Evolutionary conservation across 2,888 invertebrate species (phyloP).

Genomic region (Polyommatus iphigenia): DNA sequence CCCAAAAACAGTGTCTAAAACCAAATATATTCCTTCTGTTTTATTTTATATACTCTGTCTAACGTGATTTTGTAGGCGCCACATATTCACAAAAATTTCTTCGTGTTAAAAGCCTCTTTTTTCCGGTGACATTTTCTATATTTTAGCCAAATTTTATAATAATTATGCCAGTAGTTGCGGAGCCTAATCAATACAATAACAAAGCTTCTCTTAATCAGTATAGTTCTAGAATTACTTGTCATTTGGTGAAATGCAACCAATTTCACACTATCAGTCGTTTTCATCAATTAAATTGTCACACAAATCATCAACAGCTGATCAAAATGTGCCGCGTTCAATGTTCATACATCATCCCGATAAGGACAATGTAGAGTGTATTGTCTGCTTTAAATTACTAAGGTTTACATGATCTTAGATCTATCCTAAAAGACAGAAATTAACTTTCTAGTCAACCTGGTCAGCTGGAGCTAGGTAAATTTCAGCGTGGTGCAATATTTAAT

Average conservation of each 20-base stretch:
- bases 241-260: neutral
- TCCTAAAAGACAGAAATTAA: slow-evolving; percentile 30
- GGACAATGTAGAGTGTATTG: slow-evolving; percentile 23
- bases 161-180: too few relatives aligned
- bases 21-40: neutral
- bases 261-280: neutral
- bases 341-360: slow-evolving; percentile 2
- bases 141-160: neutral
- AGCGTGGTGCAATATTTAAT: too few relatives aligned
- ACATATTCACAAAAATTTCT: too few relatives aligned
- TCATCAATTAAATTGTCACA: slow-evolving; percentile 8
- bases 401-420: slow-evolving; percentile 48
- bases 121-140: neutral
- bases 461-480: too few relatives aligned
- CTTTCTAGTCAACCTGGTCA: too few relatives aligned
- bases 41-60: neutral
- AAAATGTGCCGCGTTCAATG: neutral
- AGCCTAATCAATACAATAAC: neutral
- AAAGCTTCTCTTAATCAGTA: neutral
- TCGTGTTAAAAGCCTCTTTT: too few relatives aligned
- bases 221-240: neutral
- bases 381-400: slow-evolving; percentile 42
- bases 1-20: neutral
- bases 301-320: slow-evolving; percentile 3
- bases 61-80: too few relatives aligned